Evolutionary conservation across 2,113 vertebrate species (phyloP), one percentile per base, ranked within the genome.

Genomic region (Camarhynchus parvulus): DNA sequence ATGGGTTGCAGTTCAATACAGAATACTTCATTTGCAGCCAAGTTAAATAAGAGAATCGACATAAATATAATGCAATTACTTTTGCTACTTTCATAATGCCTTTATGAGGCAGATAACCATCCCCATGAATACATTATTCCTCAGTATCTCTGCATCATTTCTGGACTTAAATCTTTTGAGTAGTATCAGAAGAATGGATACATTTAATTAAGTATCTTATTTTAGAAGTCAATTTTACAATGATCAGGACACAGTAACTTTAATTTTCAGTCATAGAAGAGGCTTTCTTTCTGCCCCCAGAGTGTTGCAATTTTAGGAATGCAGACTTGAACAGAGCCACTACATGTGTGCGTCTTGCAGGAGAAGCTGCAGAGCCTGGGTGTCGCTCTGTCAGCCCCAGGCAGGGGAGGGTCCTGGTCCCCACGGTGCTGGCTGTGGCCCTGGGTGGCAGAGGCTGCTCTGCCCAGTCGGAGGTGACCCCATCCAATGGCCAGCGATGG

Each of bases 41-140:
- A 95, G 95, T 96, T 96, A 97, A 97, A 94, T 94, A 97, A 96
- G 93, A 97, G 85, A 96, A 97, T 90, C 81, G 92, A 96, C 97
- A 97, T 96, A 96, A 96, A 97, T 94, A 95, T 86, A 97, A 96
- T 88, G 89, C 95, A 96, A 96, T 96, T 96, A 94, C 90, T 89
- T 96, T 78, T 89, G 79, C 79, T 95, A 63, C 88, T 95, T 95
- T 95, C 88, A 86, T 90, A 93, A 87, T 91, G 95, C 93, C 82
- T 87, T 94, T 89, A 89, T 76, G 94, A 96, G 73, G 88, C 83
- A 95, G 95, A 96, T 96, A 96, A 96, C 94, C 84, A 92, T 96
- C 95, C 95, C 74, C 73, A 72, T 47, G 87, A 95, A 96, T 92
- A 84, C 72, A 84, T 96, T 89, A 95, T 85, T 88, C 80, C 88